Base-by-base conservation (phyloP, 1,140 invertebrate genomes). In the Caenorhabditis brenneri region DNA sequence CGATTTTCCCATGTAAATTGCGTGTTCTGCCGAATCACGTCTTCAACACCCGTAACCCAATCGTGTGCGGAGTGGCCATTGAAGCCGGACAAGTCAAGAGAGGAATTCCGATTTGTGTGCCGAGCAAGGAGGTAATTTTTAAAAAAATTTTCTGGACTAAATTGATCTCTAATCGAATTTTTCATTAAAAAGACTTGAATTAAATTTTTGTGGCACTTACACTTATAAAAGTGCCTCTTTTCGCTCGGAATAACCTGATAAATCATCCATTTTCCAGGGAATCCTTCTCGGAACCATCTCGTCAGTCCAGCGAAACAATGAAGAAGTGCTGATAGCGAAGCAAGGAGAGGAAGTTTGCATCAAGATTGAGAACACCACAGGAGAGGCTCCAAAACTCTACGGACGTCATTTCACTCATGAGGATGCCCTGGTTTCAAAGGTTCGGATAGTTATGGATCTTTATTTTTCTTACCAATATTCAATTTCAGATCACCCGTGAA, bases 301-400 rank as follows among this genome's bases (percentile, higher is more conserved):
- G 15, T 97, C 96, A 51, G 95, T 99, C 89, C 96, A 99, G 92
- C 93, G 93, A 86, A 99, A 94, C 91, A 95, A 91, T 88, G 94
- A 94, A 88, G 86, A 90, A 19, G 94, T 99, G 83, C 97, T 99
- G 79, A 93, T 93, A 10, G 98, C 97, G 0, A 93, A 95, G 79
- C 97, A 97, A 92, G 98, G 97, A 3, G 95, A 96, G 91, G 97
- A 99, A 92, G 96, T 99, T 12, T 99, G 97, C 92, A 94, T 99
- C 85, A 99, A 99, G 93, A 99, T 99, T 86, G 97, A 99, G 87
- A 94, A 96, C 4, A 94, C 96, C 48, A 95, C 96, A 19, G 97
- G 97, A 0, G 96, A 99, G 91, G 94, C 97, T 36, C 97, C 98
- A 1, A 99, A 98, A 92, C 95, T 99, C 94, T 97, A 95, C 91